Conservation (phyloP, 2,797 vertebrate genomes). For the Spinibarbus caldwelli region DNA sequence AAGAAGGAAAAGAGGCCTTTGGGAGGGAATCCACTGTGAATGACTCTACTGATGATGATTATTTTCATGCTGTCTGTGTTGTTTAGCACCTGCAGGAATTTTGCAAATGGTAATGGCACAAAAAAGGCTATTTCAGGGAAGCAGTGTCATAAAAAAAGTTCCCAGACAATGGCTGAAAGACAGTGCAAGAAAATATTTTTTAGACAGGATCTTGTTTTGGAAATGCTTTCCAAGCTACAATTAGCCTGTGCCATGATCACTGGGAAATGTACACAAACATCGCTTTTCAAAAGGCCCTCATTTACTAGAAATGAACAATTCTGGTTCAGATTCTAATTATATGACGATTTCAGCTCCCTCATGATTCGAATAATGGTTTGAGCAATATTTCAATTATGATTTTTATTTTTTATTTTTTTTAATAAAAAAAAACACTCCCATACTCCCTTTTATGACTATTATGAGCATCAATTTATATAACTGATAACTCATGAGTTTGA, state of each 20-base stretch:
- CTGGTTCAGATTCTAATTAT: background rate
- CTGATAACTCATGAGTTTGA: too few relatives aligned
- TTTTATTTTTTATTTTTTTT: too few relatives aligned
- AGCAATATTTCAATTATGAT: too few relatives aligned
- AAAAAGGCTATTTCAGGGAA: background rate
- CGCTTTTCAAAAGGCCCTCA: background rate
- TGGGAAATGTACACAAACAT: background rate
- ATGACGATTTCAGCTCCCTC: background rate
- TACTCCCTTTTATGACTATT: too few relatives aligned
- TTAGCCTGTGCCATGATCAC: background rate
- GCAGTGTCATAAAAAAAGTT: background rate
- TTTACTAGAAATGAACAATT: background rate
- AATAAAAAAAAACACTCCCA: too few relatives aligned
- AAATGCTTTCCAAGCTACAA: background rate
- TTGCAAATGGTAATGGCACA: constrained; percentile 4
- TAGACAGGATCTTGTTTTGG: background rate
- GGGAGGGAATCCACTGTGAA: constrained; percentile 3
- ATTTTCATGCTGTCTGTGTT: background rate
- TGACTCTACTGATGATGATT: background rate
- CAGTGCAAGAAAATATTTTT: background rate
- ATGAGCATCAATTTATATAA: too few relatives aligned
- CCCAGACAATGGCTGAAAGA: background rate
- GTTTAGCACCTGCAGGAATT: background rate
- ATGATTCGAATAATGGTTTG: background rate
- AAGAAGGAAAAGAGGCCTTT: background rate